Base-by-base conservation (phyloP, 1,140 invertebrate species). In the Caenorhabditis inopinata region DNA sequence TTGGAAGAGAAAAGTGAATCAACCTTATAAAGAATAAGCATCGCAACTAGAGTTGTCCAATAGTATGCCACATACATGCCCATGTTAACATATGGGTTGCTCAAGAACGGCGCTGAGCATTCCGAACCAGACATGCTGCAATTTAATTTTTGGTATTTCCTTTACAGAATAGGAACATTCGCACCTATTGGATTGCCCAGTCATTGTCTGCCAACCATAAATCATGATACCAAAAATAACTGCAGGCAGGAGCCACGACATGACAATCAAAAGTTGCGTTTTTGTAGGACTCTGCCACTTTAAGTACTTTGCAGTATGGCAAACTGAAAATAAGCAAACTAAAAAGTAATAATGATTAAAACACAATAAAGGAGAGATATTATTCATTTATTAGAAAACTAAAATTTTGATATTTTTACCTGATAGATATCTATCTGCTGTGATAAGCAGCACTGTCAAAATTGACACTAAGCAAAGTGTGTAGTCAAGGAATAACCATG, bases 401-500 rank as follows among this genome's bases (percentile, higher is more conserved):
- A n/a, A n/a, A n/a, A n/a, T n/a, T n/a, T n/a, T n/a, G n/a, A n/a
- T n/a, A n/a, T n/a, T 48, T 35, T 27, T 2, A 62, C 75, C 73
- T 32, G 83, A 84, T 14, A 84, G 82, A 80, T 84, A 84, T 38
- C 85, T 92, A 90, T 99, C 97, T 58, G 98, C 95, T 14, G 97
- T 99, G 83, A 99, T 99, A 58, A 98, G 91, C 29, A 99, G 92
- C 1, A 99, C 97, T 0, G 97, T 99, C 89, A 99, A 98, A 89
- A 99, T 97, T 0, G 96, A 99, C 3, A 98, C 96, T 25, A 99
- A 91, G 88, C 97, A 99, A 0, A 99, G 96, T 3, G 97, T 99
- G 90, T 98, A 99, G 90, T 99, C 97, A 14, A 98, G 94, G 0
- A 96, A 97, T 0, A 99, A 91, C 97, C 97, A 99, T 35, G 98